phyloP scores from a whole-genome alignment of 2,888 invertebrate genomes.

The Leptopilina drosophilae region DNA sequence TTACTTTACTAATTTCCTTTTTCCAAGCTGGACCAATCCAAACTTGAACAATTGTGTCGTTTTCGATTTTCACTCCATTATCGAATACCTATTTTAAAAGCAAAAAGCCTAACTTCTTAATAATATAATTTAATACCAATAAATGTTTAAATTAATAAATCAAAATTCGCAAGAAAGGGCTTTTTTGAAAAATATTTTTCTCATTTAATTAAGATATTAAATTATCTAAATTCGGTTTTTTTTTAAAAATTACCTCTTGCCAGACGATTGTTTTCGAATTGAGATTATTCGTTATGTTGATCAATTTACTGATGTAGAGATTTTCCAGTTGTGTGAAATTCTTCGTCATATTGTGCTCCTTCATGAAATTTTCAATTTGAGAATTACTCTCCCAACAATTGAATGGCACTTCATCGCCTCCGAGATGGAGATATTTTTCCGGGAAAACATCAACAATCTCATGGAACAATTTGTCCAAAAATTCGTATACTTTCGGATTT shows the following conservation, averaged over 20 bases:
- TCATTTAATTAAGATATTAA: too few relatives aligned
- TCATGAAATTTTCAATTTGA: constrained; percentile 82
- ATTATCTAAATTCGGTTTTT: too few relatives aligned
- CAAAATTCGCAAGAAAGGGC: too few relatives aligned
- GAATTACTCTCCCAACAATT: constrained; percentile 89
- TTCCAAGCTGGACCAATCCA: constrained; percentile 81
- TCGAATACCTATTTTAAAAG: constrained; percentile 78
- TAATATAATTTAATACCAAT: too few relatives aligned
- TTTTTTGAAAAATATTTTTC: too few relatives aligned
- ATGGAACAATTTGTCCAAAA: constrained; percentile 83
- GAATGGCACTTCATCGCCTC: constrained; percentile 94
- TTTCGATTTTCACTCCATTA: constrained; percentile 82
- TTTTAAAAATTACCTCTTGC: constrained; percentile 85
- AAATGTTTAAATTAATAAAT: too few relatives aligned
- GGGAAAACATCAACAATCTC: constrained; percentile 87
- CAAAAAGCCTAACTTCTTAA: too few relatives aligned
- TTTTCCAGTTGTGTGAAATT: constrained; percentile 82
- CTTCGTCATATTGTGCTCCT: constrained; percentile 77
- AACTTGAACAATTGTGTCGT: constrained; percentile 87
- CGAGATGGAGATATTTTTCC: constrained; percentile 91
- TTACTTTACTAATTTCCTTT: constrained; percentile 74
- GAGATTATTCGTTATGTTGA: constrained; percentile 78
- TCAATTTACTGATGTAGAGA: constrained; percentile 82
- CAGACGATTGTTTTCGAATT: constrained; percentile 83
- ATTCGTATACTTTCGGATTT: constrained; percentile 81